Evolutionary conservation across 1,140 invertebrate genomes (phyloP), one percentile per base, ranked within the genome.

Genomic region (Aricia agestis): DNA sequence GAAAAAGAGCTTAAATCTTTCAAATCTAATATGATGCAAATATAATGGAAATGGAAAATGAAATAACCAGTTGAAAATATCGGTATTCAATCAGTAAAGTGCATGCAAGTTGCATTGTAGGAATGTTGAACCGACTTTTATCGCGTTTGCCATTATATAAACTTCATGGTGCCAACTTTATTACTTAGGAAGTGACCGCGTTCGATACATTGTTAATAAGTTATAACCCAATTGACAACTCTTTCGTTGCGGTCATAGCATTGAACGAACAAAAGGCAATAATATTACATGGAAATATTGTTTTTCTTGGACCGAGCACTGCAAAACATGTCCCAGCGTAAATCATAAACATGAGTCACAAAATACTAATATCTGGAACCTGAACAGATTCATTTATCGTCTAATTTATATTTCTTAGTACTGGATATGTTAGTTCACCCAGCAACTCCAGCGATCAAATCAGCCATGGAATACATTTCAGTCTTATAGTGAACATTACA

Each of bases 211-310:
- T 61, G 57, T 58, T 13, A 15, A 41, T 52, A 13, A 42, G 18
- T 41, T 13, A 36, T 36, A 9, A 66, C 68, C 68, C 25, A 19
- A 18, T 25, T 9, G 41, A 10, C 41, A n/a, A n/a, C 25, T 5
- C 36, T 15, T 41, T 42, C 42, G 15, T 7, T 13, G 6, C 66
- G 70, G 73, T 68, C 76, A 74, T 80, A 68, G 72, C 61, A 19
- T 58, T 76, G 41, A 52, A 32, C 45, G 72, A 84, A 83, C 82
- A 84, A 84, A 82, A 82, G 76, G 70, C 75, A 68, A 79, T 79
- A 74, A 78, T 75, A 61, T 61, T 70, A 70, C 74, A 19, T 31
- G 74, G 80, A 73, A 77, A 74, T 69, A 19, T 71, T 41, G 69
- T 78, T 75, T 77, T 77, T 74, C 74, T 69, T 75, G 42, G 70